Base-by-base conservation (phyloP, 2,888 invertebrate species). In the Hemaris fuciformis region DNA sequence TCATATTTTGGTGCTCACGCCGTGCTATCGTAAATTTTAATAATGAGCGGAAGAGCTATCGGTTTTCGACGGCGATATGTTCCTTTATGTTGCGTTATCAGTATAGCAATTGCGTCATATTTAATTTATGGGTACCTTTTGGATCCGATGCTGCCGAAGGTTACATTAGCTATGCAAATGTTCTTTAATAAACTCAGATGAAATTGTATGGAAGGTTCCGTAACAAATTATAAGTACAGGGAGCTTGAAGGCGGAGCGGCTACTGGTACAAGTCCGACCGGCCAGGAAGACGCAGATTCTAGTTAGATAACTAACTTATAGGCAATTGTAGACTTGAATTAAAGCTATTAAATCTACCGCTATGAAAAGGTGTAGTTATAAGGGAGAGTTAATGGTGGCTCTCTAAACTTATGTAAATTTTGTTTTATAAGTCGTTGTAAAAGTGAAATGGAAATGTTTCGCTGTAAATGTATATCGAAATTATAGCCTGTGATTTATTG, bases 161-260 rank as follows among this genome's bases (percentile, higher is more conserved):
- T 79, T 75, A 69, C 69, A 64, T 66, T 64, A 64, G 70, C 71
- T 78, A 81, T 81, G 79, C 70, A 75, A 79, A 81, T 79, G 73
- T 64, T 27, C 15, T 25, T 8, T 53, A 53, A 31, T 15, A 27
- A 18, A 27, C 22, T 27, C 1, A 27, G 10, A 53, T 31, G 20
- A 53, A 18, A 53, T 53, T 53, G 31, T 72, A 70, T 67, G 69
- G 67, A 67, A 70, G 66, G 64, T 71, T 64, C 64, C 65, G 70
- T 69, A 73, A 73, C 73, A 77, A 80, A 81, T 82, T 83, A 79
- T 76, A 70, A 71, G 61, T 65, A 70, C 65, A 66, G 75, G 69
- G 69, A 63, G 72, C 74, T 78, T 69, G 65, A 70, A 69, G 72
- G 70, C 65, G 63, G 72, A 67, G 70, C 59, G 59, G 65, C 62